Evolutionary conservation across 2,888 invertebrate species (phyloP), one percentile per base, ranked within the genome.

Genomic region (Alsophila aescularia): DNA sequence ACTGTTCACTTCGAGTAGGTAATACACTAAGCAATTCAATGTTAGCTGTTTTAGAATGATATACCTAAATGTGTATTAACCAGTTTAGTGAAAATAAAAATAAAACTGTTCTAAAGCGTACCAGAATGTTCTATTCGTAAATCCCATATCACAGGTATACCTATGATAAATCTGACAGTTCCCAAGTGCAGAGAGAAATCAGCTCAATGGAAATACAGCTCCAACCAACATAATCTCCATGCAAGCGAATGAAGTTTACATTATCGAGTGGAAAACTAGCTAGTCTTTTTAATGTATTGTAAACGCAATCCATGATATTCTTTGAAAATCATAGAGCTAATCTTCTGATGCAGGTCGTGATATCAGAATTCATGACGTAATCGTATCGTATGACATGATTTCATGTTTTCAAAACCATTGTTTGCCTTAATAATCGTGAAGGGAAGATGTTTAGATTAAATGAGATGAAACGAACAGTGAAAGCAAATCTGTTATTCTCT

Each of bases 331-430:
- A 27, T 9, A 9, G 21, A 21, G 9, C 27, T 29, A 15, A 35
- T 6, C 8, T 37, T 12, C 14, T 12, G 18, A 40, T 24, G 24
- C 24, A 14, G 14, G 12, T n/a, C 29, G 18, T 16, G 36, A 29
- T 29, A 43, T 37, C 0, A 27, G 13, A 45, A 14, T 9, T 34
- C 21, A 35, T 40, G 40, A 34, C 32, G 12, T n/a, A n/a, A n/a
- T n/a, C n/a, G n/a, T n/a, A n/a, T n/a, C n/a, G n/a, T n/a, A n/a
- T n/a, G n/a, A n/a, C n/a, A n/a, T n/a, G n/a, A n/a, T n/a, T n/a
- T n/a, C n/a, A n/a, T n/a, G n/a, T 18, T 31, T 42, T 12, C 24
- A 8, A n/a, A 24, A 10, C 36, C 40, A 48, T 53, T 53, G 53
- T 47, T 40, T 24, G 41, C n/a, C 4, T 31, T 42, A 47, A 52